Evolutionary conservation across 2,888 invertebrate genomes (phyloP).

Genomic region (Zonitis immaculata): DNA sequence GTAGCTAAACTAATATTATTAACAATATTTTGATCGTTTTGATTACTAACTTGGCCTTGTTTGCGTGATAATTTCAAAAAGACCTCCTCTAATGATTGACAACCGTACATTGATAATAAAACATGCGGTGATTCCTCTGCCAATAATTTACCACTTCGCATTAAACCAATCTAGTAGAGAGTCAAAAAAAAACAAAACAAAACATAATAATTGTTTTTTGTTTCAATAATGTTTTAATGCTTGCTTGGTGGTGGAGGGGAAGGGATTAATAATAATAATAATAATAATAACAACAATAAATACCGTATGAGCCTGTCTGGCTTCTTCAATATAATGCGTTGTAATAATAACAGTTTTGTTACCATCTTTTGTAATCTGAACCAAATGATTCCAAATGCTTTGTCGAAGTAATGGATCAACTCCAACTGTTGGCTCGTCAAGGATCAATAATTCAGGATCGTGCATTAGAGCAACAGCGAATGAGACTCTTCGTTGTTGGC

Average conservation of each 20-base stretch:
- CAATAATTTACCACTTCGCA: conserved; percentile 85
- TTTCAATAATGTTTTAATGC: no score
- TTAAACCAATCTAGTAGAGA: conserved; percentile 82
- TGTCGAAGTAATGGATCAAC: conserved; percentile 85
- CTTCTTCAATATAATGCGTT: conserved; percentile 85
- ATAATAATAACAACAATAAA: no score
- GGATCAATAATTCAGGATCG: conserved; percentile 81
- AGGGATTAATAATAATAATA: no score
- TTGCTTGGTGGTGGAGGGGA: no score
- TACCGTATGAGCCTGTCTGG: conserved; percentile 75
- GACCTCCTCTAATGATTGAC: conserved; percentile 83
- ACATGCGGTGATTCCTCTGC: conserved; percentile 88
- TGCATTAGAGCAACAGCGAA: conserved; percentile 84
- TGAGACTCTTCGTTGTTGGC: conserved; percentile 84
- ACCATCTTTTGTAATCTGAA: conserved; percentile 69
- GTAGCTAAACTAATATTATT: conserved; percentile 77
- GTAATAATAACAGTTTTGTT: conserved; percentile 79
- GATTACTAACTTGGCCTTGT: conserved; percentile 57
- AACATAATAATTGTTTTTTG: no score
- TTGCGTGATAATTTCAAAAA: conserved; percentile 84
- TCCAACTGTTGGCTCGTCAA: conserved; percentile 92
- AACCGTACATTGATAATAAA: conserved; percentile 77
- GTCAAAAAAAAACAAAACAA: background rate
- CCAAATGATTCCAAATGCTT: conserved; percentile 81
- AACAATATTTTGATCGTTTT: conserved; percentile 58